Evolutionary conservation across 2,113 vertebrate genomes (phyloP).

Genomic region (Corythoichthys intestinalis): DNA sequence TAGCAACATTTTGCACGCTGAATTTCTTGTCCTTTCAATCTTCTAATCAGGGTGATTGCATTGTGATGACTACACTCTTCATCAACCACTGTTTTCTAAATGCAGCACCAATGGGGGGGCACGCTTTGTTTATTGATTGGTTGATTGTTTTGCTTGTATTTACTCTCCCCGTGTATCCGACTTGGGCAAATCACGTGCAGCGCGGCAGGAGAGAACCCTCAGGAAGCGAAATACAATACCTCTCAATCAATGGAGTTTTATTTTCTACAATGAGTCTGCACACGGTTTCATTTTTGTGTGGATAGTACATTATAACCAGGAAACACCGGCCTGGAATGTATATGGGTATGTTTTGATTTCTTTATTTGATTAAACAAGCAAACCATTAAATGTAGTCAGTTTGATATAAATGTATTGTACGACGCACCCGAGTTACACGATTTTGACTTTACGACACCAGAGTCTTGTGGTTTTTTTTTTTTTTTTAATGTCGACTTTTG

Average conservation of each 20-base stretch:
- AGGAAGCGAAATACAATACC: constrained; percentile 24
- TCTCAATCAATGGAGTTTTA: constrained; percentile 47
- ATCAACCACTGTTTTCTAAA: background rate
- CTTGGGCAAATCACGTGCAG: constrained; percentile 42
- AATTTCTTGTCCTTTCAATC: background rate
- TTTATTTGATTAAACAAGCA: background rate
- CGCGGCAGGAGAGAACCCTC: constrained; percentile 16
- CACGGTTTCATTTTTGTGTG: constrained; percentile 17
- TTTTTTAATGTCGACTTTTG: too few species aligned
- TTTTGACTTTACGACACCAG: too few species aligned
- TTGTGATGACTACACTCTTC: background rate
- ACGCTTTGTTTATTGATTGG: constrained; percentile 46
- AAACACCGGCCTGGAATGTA: background rate
- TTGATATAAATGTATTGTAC: background rate
- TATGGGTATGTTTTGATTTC: background rate
- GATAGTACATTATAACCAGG: background rate
- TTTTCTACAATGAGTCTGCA: constrained; percentile 19
- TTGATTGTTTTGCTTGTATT: constrained; percentile 56
- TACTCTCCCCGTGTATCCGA: constrained; percentile 28
- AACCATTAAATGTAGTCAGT: background rate
- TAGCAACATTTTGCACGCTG: background rate
- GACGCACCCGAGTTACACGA: too few species aligned
- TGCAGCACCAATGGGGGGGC: constrained; percentile 14
- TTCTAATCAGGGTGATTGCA: constrained; percentile 1
- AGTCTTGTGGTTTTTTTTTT: too few species aligned